Base-by-base conservation (phyloP, 1,140 invertebrate species). In the Zaprionus inermis region DNA sequence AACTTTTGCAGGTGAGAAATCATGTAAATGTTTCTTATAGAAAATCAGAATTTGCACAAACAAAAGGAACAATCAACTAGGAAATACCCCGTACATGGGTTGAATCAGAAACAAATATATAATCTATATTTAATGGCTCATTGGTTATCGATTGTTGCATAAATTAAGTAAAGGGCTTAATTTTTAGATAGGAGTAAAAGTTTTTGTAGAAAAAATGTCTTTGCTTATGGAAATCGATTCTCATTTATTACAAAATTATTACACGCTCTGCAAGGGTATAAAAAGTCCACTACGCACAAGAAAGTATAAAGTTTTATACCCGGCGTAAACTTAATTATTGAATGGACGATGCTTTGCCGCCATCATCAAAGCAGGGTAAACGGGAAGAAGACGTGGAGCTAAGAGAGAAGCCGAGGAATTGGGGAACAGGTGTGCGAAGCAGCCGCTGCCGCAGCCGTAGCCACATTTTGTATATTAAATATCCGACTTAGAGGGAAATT, bases 241-340 rank as follows among this genome's bases (percentile, higher is more conserved):
- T 6, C 6, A 44, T 44, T 30, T 36, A 7, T 44, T 11, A 14
- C 2, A 22, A 24, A 22, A 12, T 1, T 11, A 10, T 14, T 9
- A 34, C 14, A 34, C 22, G 18, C 5, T 36, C 10, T 38, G 22
- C 24, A 16, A 52, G 54, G 20, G 54, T 57, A 52, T 65, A 20
- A 3, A 54, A 72, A 32, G 22, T 20, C 28, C 9, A 22, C 12
- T 59, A 34, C 20, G 11, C n/a, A 41, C 24, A 60, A 46, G 58
- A 52, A 58, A 69, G 79, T 44, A 75, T 78, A 88, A 86, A 80
- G 70, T 86, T 88, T 78, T 78, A 51, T 46, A 70, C 55, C 60
- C 41, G 77, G 77, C 77, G 64, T 89, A 80, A 89, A 88, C 84
- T 89, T 89, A 88, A 89, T 88, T 88, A 88, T 88, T 83, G 84